Percentiles rank a stretch among this genome's conserved stretches.
phyloP scores from a whole-genome alignment of 2,888 invertebrate species.

The Xanthorhoe designata region DNA sequence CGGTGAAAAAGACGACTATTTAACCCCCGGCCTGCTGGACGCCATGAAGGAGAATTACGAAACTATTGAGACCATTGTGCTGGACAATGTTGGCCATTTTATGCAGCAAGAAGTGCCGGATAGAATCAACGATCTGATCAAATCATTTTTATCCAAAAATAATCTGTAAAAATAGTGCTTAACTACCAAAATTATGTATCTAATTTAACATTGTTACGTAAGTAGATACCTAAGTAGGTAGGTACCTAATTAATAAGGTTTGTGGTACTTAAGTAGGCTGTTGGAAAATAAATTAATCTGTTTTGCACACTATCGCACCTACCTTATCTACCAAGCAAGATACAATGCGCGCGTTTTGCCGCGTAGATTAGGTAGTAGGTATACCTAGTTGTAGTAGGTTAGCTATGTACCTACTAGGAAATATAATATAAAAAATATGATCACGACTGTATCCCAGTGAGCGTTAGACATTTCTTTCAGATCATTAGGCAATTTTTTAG shows the following conservation, averaged over 20 bases:
- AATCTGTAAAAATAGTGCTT: constrained; percentile 52
- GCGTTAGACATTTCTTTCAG: no score
- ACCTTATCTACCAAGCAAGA: no score
- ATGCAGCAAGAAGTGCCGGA: constrained; percentile 84
- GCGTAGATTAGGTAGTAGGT: no score
- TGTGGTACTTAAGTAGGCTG: no score
- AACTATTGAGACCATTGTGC: constrained; percentile 69
- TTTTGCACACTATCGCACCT: no score
- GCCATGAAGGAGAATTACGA: constrained; percentile 70
- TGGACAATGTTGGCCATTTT: constrained; percentile 81
- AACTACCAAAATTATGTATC: neutral
- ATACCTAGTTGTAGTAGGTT: no score
- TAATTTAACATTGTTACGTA: neutral
- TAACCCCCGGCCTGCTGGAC: constrained; percentile 60
- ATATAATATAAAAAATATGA: no score
- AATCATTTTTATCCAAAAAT: constrained; percentile 73
- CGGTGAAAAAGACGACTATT: constrained; percentile 75
- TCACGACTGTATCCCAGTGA: no score
- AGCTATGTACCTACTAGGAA: no score
- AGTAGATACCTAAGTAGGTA: neutral
- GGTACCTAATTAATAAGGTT: neutral
- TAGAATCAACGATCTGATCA: constrained; percentile 80
- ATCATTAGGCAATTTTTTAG: no score
- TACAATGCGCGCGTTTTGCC: no score
- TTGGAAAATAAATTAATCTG: no score